phyloP scores from a whole-genome alignment of 2,797 vertebrate species.

The Spizella passerina region DNA sequence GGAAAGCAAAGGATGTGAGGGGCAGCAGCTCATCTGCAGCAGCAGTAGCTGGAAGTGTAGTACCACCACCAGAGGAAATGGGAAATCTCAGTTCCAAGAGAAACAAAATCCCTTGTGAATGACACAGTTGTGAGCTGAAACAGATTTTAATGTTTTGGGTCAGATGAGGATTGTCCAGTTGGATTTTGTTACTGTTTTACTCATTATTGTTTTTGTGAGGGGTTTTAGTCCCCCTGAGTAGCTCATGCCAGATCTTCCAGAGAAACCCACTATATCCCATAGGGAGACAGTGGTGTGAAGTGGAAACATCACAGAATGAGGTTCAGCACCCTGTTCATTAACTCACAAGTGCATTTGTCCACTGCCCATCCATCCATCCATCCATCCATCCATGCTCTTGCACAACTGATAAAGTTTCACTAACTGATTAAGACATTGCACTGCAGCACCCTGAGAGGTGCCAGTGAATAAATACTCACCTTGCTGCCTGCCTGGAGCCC shows the following conservation, averaged over 20 bases:
- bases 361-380: background rate
- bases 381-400: background rate
- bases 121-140: background rate
- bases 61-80: background rate
- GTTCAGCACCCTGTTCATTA: background rate
- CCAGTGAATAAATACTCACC: background rate
- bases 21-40: background rate
- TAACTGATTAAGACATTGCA: background rate
- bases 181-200: background rate
- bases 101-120: background rate
- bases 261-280: rapidly evolving
- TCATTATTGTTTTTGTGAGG: background rate
- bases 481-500: background rate
- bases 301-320: background rate
- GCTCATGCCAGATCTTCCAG: background rate
- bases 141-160: background rate
- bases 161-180: background rate
- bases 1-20: rapidly evolving
- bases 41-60: background rate
- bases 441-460: background rate
- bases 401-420: background rate
- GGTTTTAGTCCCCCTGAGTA: background rate
- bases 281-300: background rate
- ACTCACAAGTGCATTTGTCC: background rate
- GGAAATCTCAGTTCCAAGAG: background rate